These are phyloP conservation scores for Nansenia antarctica DNA, from an alignment of 2,113 vertebrate genomes.

Conservation along the genomic window DNA sequence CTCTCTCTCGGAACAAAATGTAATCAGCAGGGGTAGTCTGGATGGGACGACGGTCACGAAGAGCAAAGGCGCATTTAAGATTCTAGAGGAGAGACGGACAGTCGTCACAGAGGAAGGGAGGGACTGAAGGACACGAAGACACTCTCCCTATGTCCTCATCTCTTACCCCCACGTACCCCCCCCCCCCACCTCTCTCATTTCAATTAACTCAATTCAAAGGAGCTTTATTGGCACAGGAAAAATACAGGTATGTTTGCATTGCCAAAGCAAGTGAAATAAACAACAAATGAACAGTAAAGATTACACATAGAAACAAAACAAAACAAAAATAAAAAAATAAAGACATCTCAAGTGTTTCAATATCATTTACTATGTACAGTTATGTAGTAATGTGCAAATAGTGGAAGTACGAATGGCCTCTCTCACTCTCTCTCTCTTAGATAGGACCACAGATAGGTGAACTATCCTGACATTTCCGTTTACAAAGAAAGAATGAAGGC, in stretches of 20 bases:
- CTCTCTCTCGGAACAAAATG: constrained; percentile 43
- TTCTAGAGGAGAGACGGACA: constrained; percentile 56
- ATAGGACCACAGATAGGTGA: constrained; percentile 42
- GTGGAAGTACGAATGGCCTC: too few species aligned
- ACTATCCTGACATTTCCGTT: constrained; percentile 47
- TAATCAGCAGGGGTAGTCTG: constrained; percentile 56
- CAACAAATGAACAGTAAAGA: too few species aligned
- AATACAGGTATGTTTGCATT: too few species aligned
- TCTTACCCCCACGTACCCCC: not conserved
- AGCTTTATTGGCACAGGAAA: too few species aligned
- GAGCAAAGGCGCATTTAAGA: constrained; percentile 64
- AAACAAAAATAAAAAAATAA: too few species aligned
- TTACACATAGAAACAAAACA: too few species aligned
- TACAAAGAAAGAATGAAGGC: constrained; percentile 39
- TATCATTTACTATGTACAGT: too few species aligned
- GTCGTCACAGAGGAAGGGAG: constrained; percentile 37
- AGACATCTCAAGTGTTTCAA: too few species aligned
- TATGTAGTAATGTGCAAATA: too few species aligned
- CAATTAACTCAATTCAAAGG: too few species aligned
- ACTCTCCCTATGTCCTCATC: constrained; percentile 15
- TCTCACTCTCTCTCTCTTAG: constrained; percentile 32
- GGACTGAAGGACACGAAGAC: constrained; percentile 63
- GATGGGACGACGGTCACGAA: constrained; percentile 53
- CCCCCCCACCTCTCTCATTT: too few species aligned
- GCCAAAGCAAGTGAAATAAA: too few species aligned